Percentiles rank a stretch among this genome's conserved stretches.
phyloP scores from a whole-genome alignment of 2,797 vertebrate species.

The Alfaro cultratus region DNA sequence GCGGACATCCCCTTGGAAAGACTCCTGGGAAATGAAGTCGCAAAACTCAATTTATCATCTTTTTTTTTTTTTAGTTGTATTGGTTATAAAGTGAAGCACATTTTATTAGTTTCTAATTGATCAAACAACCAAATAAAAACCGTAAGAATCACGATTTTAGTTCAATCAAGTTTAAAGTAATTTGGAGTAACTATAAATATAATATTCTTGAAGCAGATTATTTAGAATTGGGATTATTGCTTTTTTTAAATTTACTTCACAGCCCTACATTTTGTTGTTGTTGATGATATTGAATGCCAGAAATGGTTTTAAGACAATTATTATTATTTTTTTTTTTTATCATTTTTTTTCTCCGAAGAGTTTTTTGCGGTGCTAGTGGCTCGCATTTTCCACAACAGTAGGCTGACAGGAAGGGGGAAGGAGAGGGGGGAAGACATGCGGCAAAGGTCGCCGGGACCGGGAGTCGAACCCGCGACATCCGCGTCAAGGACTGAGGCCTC shows the following conservation, averaged over 20 bases:
- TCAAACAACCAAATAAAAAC: neutral
- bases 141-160: neutral
- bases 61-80: neutral
- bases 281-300: neutral
- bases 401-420: too few species aligned
- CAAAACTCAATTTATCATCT: neutral
- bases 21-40: slow-evolving; percentile 65
- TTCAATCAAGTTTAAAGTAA: neutral
- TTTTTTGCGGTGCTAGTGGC: too few species aligned
- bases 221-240: neutral
- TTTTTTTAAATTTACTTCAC: neutral
- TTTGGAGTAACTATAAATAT: neutral
- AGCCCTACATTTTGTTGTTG: neutral
- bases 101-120: neutral
- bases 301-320: neutral
- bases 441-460: too few species aligned
- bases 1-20: accelerated
- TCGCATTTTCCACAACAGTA: too few species aligned
- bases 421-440: too few species aligned
- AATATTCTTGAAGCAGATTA: neutral
- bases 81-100: neutral
- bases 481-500: too few species aligned
- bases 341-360: too few species aligned
- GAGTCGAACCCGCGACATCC: too few species aligned
- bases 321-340: too few species aligned